Base-by-base conservation (phyloP, 2,888 invertebrate species). In the Panopea generosa region DNA sequence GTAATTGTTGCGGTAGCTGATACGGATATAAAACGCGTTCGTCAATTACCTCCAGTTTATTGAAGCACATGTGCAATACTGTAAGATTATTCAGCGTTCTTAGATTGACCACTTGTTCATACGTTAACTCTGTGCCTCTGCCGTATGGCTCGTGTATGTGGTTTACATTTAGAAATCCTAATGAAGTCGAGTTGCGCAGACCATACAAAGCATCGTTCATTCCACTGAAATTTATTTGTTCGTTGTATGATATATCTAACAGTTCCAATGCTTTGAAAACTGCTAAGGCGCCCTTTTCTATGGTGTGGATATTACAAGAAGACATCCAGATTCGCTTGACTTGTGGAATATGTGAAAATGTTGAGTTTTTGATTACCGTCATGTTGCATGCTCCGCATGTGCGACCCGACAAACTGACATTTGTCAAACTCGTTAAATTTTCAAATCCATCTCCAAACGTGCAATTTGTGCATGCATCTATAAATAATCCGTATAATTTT, bases 41-140 rank as follows among this genome's bases (percentile, higher is more conserved):
- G 11, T 73, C 69, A 38, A 80, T 43, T n/a, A 80, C 66, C 59
- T 80, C 80, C 38, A 80, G 50, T 20, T 80, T 80, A 45, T 80
- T 80, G 14, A 80, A 26, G 59, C 73, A 76, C 62, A 80, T 52
- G 22, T 67, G 43, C 3, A 80, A 26, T 16, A 1, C 53, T 49
- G 53, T 45, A 16, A 80, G 29, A 33, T 57, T 47, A 14, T 47
- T 56, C 11, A 80, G 40, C 6, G 76, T 70, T 27, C 26, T 69
- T 1, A 80, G 59, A 18, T 66, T 62, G 22, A 57, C 50, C 14
- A 76, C 45, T 11, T 76, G 29, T 0, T 43, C 14, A 3, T 9
- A 0, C 29, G 69, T 59, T 7, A 76, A 24, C 4, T 7, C 6
- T 3, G 66, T 60, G 6, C 80, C 76, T n/a, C 33, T 26, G 6